Base-by-base conservation (phyloP, 2,113 vertebrate species). In the Triplophysa siluroides region DNA sequence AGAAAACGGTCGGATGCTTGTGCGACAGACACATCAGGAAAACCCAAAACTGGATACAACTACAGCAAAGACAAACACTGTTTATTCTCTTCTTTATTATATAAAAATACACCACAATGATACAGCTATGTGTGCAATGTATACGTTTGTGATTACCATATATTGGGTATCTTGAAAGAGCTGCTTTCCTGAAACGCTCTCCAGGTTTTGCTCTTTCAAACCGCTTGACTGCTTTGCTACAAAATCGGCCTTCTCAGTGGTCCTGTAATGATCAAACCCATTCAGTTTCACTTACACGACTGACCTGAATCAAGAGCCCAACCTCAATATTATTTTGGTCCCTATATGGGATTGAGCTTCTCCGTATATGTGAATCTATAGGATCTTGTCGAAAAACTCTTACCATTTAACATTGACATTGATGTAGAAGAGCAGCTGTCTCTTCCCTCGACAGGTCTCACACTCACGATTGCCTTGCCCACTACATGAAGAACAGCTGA, bases 11-110 rank as follows among this genome's bases (percentile, higher is more conserved):
- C 88, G 8, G 93, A 87, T 10, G 91, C 90, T 41, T 87, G 74
- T 41, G 87, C 87, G 69, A 94, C 83, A 4, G 72, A 12, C 50
- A 65, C 18, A 47, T 92, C 89, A 33, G 93, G 93, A 64, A 94
- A 95, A 45, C 88, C 88, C 41, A 88, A 71, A 50, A 94, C 21
- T 18, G 92, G 92, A 77, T 90, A 90, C 2, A 94, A 89, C 94
- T 94, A 50, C 21, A 72, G 72, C 58, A 71, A n/a, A 86, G 24
- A 76, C 43, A 78, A 13, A 58, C 18, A n/a, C 8, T 19, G 7
- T 18, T 56, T 9, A 18, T 19, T 54, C 14, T 18, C 14, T 18
- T 16, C 18, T 8, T 8, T 21, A 21, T 21, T 8, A 16, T 50
- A 14, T 2, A 50, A 50, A 2, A 3, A 1, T 14, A 16, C 47